Conservation (phyloP, 2,888 invertebrate genomes). For the Epistrophe grossulariae region DNA sequence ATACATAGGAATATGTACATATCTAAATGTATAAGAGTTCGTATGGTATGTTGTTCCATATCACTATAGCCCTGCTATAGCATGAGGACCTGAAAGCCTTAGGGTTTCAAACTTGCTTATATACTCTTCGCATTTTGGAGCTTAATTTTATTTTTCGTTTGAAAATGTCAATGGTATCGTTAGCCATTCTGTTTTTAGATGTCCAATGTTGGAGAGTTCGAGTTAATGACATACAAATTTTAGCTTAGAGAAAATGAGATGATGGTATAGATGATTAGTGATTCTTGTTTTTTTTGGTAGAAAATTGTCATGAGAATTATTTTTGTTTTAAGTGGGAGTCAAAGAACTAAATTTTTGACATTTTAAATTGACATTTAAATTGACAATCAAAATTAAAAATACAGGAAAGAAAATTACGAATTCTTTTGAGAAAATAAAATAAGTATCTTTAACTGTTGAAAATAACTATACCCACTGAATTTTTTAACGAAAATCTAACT, state of each 20-base stretch:
- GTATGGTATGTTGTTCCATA: background rate
- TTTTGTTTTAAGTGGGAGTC: slow-evolving; percentile 2
- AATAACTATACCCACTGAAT: too few relatives aligned
- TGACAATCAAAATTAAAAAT: background rate
- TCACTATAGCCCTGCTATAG: background rate
- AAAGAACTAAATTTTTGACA: slow-evolving; percentile 2
- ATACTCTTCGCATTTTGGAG: background rate
- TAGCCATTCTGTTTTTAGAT: slow-evolving; percentile 53
- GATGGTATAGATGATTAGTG: slow-evolving; percentile 46
- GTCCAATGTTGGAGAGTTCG: slow-evolving; percentile 26
- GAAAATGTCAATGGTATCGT: slow-evolving; percentile 54
- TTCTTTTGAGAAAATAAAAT: background rate
- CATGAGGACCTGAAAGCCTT: background rate
- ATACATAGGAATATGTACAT: background rate
- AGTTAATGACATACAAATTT: slow-evolving; percentile 66
- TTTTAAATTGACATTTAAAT: too few relatives aligned
- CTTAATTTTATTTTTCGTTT: slow-evolving; percentile 28
- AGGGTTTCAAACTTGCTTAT: background rate
- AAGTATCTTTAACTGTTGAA: too few relatives aligned
- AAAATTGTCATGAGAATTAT: slow-evolving; percentile 1
- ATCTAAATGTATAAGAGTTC: background rate
- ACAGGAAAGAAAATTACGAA: background rate
- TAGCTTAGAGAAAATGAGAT: slow-evolving; percentile 46
- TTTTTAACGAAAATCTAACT: too few relatives aligned
- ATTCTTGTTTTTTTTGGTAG: slow-evolving; percentile 24